Conservation (phyloP, 2,113 vertebrate genomes). For the Micromys minutus region DNA sequence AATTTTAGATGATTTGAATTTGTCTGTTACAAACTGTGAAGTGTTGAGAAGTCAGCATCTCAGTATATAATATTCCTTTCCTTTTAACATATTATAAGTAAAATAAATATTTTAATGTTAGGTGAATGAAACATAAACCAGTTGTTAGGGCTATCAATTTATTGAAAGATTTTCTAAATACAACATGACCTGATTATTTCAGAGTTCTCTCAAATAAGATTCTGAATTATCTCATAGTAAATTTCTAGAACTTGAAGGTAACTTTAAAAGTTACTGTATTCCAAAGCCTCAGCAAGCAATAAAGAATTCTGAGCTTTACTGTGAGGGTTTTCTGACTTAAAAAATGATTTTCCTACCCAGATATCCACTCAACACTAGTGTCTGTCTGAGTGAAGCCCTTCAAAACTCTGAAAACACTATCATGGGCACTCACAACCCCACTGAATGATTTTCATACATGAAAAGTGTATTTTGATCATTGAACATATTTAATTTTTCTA, state of each 20-base stretch:
- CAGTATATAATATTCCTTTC: background rate
- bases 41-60: conserved; percentile 19
- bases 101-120: background rate
- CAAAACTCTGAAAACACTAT: background rate
- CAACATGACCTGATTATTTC: background rate
- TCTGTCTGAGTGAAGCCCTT: background rate
- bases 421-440: background rate
- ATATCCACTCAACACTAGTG: background rate
- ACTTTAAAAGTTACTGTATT: conserved; percentile 20
- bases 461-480: background rate
- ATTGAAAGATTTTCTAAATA: conserved; percentile 41
- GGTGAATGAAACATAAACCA: background rate
- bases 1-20: background rate
- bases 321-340: background rate
- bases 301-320: background rate
- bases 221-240: background rate
- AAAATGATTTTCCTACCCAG: background rate
- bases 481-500: background rate
- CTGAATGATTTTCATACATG: background rate
- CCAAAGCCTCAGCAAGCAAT: background rate
- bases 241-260: background rate
- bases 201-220: conserved; percentile 13
- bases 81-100: background rate
- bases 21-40: background rate
- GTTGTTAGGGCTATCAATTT: background rate